Evolutionary conservation across 2,797 vertebrate genomes (phyloP).

Genomic region (Loriculus beryllinus): DNA sequence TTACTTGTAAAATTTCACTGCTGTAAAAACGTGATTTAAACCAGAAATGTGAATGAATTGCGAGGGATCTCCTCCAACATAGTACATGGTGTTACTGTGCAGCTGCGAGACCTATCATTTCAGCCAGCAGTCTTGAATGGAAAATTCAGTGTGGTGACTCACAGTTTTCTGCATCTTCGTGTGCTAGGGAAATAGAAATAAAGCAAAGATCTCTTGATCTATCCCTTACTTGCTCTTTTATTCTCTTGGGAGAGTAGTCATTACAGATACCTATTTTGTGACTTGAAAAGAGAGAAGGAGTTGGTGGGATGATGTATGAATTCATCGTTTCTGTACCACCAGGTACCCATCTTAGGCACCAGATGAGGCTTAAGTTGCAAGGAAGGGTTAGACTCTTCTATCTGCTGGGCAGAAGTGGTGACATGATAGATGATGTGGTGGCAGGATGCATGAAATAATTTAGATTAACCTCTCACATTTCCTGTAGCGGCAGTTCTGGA

Average conservation of each 20-base stretch:
- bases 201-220: neutral
- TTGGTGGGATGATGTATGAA: neutral
- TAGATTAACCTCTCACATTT: neutral
- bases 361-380: neutral
- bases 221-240: neutral
- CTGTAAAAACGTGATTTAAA: neutral
- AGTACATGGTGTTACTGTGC: neutral
- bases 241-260: neutral
- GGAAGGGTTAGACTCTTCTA: neutral
- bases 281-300: neutral
- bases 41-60: neutral
- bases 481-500: neutral
- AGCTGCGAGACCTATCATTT: neutral
- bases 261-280: neutral
- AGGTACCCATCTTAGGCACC: neutral
- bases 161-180: neutral
- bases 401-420: neutral
- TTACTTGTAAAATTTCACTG: neutral
- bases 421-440: neutral
- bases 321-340: rapidly evolving
- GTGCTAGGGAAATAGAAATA: neutral
- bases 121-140: neutral
- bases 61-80: neutral
- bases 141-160: neutral
- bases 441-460: neutral